Percentiles rank a stretch among this genome's conserved stretches.
These are phyloP conservation scores for Oxycera nigricornis DNA, from an alignment of 2,888 invertebrate species.

Conservation along the genomic window DNA sequence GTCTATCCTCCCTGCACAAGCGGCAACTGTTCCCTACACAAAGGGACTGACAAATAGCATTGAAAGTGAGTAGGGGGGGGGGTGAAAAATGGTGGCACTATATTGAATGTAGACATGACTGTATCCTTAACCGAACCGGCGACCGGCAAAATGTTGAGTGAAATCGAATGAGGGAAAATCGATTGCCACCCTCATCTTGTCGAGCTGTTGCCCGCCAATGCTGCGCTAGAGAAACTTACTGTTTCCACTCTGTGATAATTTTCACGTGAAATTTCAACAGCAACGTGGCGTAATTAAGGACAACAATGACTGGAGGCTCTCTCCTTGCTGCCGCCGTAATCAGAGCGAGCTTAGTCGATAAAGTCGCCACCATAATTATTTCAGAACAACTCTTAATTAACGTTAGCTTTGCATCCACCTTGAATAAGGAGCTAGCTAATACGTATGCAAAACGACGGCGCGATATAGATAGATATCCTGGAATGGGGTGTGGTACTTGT, in stretches of 20 bases:
- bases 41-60: background rate
- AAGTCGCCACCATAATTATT: slow-evolving; percentile 16
- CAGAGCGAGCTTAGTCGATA: background rate
- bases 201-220: slow-evolving; percentile 2
- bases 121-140: background rate
- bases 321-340: background rate
- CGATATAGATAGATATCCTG: background rate
- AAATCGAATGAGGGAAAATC: slow-evolving; percentile 23
- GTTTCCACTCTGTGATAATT: background rate
- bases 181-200: slow-evolving; percentile 19
- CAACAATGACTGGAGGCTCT: background rate
- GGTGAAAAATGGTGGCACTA: background rate
- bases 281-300: too few species aligned
- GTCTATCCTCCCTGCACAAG: slow-evolving; percentile 35
- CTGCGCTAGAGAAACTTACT: slow-evolving; percentile 5
- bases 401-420: background rate
- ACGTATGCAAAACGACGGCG: slow-evolving; percentile 21
- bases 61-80: background rate
- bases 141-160: slow-evolving; percentile 23
- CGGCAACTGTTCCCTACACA: background rate
- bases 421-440: slow-evolving; percentile 12
- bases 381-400: slow-evolving; percentile 18
- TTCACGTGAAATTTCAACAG: background rate
- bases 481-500: slow-evolving; percentile 23
- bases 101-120: background rate